Percentiles rank a stretch among this genome's conserved stretches.
phyloP scores from a whole-genome alignment of 2,797 vertebrate species.

The Sylvilagus floridanus region DNA sequence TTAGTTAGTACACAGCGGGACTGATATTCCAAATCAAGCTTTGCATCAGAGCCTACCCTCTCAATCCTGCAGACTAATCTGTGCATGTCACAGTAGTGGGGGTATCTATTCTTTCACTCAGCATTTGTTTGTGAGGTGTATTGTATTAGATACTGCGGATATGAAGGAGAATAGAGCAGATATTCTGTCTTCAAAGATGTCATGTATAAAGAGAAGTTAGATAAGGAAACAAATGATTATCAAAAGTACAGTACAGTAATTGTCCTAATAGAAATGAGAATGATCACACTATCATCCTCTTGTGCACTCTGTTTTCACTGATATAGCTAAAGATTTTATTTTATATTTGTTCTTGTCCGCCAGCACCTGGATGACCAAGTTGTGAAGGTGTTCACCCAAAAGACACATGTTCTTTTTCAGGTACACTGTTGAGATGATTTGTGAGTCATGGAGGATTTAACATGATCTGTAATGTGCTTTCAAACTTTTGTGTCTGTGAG shows the following conservation, averaged over 20 bases:
- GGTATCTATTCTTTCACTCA: neutral
- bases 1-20: neutral
- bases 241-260: neutral
- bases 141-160: neutral
- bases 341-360: conserved; percentile 1
- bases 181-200: neutral
- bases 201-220: neutral
- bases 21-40: neutral
- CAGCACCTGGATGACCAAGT: neutral
- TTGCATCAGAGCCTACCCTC: neutral
- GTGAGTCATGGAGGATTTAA: neutral
- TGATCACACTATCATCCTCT: neutral
- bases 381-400: neutral
- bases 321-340: neutral
- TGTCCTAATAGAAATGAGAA: conserved; percentile 11
- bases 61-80: rapidly evolving
- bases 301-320: neutral
- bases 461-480: neutral
- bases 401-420: neutral
- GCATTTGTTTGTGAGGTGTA: neutral
- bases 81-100: neutral
- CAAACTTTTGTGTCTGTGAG: conserved; percentile 36
- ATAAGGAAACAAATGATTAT: neutral
- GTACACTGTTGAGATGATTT: neutral
- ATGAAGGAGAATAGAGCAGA: neutral